Evolutionary conservation across 1,140 invertebrate species (phyloP), one percentile per base, ranked within the genome.

Genomic region (Penaeus japonicus): DNA sequence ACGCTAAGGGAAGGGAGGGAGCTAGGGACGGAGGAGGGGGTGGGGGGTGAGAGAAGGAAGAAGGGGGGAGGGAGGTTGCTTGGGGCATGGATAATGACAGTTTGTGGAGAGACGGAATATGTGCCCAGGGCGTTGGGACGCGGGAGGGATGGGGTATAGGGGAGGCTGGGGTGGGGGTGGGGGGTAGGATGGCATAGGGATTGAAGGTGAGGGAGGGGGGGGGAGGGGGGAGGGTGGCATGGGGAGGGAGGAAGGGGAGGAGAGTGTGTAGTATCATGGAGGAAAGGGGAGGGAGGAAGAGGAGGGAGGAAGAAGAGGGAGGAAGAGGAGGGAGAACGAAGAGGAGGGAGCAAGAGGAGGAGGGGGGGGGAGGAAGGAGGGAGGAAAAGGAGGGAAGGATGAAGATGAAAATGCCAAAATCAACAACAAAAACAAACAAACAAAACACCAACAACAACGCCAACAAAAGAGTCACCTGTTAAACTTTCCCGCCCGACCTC

Each of bases 401-500:
- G 82, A n/a, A 59, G 57, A 47, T 32, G 27, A 32, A 35, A 32
- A 47, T 15, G 53, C n/a, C n/a, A 59, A 30, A 55, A 20, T 15
- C n/a, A 83, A 30, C 24, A 55, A 59, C 18, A 35, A 53, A 83
- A 30, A 59, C 54, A 83, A 53, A 83, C 53, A 81, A 55, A 81
- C 3, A 81, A 22, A 35, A 17, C 22, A 20, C 27, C 15, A 81
- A 53, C 24, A 53, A 81, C 39, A 81, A 53, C 47, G 39, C 54
- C 39, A 81, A 53, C 47, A 53, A 81, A n/a, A 81, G 39, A 81
- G 39, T 27, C 39, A 81, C n/a, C 24, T n/a, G 55, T 22, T 54
- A 53, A 81, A 53, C 54, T 39, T 55, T 39, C n/a, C n/a, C n/a
- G n/a, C n/a, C n/a, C n/a, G n/a, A n/a, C n/a, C n/a, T n/a, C n/a